Conservation (phyloP, 2,113 vertebrate species). For the Trinectes maculatus region DNA sequence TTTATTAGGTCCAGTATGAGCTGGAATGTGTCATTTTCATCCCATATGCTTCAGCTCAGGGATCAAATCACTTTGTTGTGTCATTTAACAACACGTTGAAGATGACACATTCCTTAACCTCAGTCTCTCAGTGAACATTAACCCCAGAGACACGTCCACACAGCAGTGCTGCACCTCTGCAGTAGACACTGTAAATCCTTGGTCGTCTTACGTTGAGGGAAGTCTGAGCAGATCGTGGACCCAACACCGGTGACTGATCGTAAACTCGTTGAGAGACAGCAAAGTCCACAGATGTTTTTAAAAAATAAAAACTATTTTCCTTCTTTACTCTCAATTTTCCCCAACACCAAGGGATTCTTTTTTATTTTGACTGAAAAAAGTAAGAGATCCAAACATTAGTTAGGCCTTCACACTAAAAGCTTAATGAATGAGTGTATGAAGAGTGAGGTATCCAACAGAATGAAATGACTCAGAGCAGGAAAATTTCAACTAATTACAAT, state of each 20-base stretch:
- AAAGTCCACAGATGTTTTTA: constrained; percentile 60
- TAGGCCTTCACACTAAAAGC: constrained; percentile 56
- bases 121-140: no score
- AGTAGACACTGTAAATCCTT: constrained; percentile 25
- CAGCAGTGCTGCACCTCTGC: no score
- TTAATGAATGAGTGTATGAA: constrained; percentile 44
- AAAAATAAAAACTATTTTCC: constrained; percentile 72
- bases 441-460: constrained; percentile 40
- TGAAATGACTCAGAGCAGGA: constrained; percentile 1
- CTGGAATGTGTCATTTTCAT: constrained; percentile 19
- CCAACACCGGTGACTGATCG: no score
- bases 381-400: constrained; percentile 5
- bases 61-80: not conserved
- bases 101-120: constrained; percentile 46
- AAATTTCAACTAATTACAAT: constrained; percentile 9
- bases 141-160: no score
- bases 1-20: constrained; percentile 26
- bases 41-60: not conserved
- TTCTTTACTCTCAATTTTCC: constrained; percentile 29
- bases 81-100: constrained; percentile 8
- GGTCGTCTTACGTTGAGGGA: not conserved
- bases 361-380: constrained; percentile 38
- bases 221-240: not conserved
- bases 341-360: constrained; percentile 32
- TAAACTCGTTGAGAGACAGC: no score